These are phyloP conservation scores for Amblyjoppa fuscipennis DNA, from an alignment of 2,888 invertebrate species.

Conservation along the genomic window DNA sequence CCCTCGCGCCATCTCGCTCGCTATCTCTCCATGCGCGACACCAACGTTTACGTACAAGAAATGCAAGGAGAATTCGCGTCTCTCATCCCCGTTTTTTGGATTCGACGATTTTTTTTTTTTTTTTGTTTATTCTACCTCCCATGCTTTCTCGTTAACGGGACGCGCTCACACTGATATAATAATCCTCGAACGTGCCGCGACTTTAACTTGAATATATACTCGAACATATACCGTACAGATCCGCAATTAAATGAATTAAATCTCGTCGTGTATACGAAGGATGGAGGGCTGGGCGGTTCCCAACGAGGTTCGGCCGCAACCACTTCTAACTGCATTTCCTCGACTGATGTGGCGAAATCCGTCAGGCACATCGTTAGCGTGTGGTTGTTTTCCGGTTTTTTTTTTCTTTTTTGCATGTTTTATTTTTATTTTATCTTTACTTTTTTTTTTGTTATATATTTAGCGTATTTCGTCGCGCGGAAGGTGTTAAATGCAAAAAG, in stretches of 20 bases:
- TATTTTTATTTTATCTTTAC: neutral
- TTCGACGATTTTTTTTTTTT: neutral
- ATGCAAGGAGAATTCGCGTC: conserved; percentile 1
- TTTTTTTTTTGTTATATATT: neutral
- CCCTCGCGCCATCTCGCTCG: neutral
- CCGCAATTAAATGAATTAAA: conserved; percentile 38
- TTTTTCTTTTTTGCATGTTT: neutral
- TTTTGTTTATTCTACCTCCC: neutral
- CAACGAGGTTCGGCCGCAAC: conserved; percentile 10
- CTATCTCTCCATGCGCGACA: conserved; percentile 15
- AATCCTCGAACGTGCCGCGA: conserved; percentile 19
- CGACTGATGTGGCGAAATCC: neutral
- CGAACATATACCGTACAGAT: conserved; percentile 27
- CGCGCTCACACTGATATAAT: conserved; percentile 20
- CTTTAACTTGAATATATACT: conserved; percentile 6
- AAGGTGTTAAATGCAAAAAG: neutral
- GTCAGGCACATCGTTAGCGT: conserved; percentile 31
- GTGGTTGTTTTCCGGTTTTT: neutral
- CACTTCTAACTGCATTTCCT: conserved; percentile 13
- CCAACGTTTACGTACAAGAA: conserved; percentile 12
- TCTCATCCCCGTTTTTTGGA: neutral
- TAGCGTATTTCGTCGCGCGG: neutral
- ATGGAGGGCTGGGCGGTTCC: conserved; percentile 5
- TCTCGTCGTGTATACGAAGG: conserved; percentile 11
- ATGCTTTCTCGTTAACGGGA: neutral